Conservation (phyloP, 2,797 vertebrate species). For the Zalophus californianus region DNA sequence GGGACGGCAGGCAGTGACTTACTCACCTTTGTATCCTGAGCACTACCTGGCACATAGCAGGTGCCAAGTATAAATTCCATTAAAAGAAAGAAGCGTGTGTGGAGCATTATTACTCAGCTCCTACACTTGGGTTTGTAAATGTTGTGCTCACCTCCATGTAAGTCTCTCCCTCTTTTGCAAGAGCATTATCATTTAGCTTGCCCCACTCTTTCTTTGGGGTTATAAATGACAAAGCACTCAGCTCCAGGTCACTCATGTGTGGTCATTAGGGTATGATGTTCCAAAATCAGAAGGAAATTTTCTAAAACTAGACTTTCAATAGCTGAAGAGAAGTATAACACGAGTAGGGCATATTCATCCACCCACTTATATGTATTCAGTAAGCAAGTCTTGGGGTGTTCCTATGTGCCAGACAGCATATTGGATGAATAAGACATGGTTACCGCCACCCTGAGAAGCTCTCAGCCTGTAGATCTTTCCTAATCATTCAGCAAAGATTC, state of each 20-base stretch:
- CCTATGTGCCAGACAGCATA: neutral
- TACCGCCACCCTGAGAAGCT: neutral
- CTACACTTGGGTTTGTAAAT: neutral
- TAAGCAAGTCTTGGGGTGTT: neutral
- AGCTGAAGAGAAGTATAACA: neutral
- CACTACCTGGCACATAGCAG: neutral
- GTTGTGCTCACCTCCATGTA: neutral
- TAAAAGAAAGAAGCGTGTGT: neutral
- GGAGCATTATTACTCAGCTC: neutral
- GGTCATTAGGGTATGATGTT: neutral
- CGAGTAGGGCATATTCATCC: neutral
- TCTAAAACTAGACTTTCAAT: neutral
- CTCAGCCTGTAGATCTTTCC: neutral
- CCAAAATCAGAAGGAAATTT: constrained; percentile 22
- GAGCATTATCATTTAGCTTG: neutral
- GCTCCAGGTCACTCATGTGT: neutral
- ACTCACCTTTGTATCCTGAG: neutral
- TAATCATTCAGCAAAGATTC: neutral
- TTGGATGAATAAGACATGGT: neutral
- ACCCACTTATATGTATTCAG: neutral
- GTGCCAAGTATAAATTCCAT: neutral
- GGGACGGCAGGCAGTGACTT: neutral
- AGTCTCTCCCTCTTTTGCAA: neutral
- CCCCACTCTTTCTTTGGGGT: neutral
- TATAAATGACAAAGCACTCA: neutral